Evolutionary conservation across 2,888 invertebrate genomes (phyloP).

Genomic region (Athetis lepigone): DNA sequence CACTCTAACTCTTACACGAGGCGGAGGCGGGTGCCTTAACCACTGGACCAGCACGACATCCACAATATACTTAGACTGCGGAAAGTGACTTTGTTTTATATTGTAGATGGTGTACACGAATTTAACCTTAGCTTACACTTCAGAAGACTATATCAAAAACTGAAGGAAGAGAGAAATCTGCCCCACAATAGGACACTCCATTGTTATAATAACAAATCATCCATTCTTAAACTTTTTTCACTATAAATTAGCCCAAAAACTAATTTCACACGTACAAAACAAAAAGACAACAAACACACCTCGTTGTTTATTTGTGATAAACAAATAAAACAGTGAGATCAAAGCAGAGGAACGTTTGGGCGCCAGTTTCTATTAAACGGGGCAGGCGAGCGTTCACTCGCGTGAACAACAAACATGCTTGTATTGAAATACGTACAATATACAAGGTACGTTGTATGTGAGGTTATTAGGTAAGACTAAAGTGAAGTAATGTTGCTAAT

Average conservation of each 20-base stretch:
- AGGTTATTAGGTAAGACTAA: neutral
- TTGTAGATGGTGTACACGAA: too few relatives aligned
- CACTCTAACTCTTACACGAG: too few relatives aligned
- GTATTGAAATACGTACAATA: constrained; percentile 56
- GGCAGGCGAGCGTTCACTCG: constrained; percentile 66
- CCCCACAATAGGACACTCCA: too few relatives aligned
- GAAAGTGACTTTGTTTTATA: too few relatives aligned
- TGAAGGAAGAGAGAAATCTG: too few relatives aligned
- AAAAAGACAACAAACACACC: constrained; percentile 29
- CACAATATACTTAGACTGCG: too few relatives aligned
- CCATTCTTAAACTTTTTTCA: neutral
- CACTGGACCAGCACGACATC: too few relatives aligned
- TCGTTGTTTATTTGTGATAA: constrained; percentile 50
- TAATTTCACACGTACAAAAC: constrained; percentile 19
- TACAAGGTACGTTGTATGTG: constrained; percentile 27
- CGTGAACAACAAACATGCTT: constrained; percentile 54
- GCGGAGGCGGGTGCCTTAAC: too few relatives aligned
- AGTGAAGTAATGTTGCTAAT: too few relatives aligned
- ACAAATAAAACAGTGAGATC: constrained; percentile 55
- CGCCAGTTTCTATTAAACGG: constrained; percentile 67
- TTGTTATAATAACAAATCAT: neutral
- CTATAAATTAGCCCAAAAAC: neutral
- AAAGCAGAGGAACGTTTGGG: constrained; percentile 49
- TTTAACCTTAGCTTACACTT: too few relatives aligned
- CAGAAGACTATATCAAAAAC: too few relatives aligned